Evolutionary conservation across 1,140 invertebrate genomes (phyloP), one percentile per base, ranked within the genome.

Genomic region (Reticulitermes speratus): DNA sequence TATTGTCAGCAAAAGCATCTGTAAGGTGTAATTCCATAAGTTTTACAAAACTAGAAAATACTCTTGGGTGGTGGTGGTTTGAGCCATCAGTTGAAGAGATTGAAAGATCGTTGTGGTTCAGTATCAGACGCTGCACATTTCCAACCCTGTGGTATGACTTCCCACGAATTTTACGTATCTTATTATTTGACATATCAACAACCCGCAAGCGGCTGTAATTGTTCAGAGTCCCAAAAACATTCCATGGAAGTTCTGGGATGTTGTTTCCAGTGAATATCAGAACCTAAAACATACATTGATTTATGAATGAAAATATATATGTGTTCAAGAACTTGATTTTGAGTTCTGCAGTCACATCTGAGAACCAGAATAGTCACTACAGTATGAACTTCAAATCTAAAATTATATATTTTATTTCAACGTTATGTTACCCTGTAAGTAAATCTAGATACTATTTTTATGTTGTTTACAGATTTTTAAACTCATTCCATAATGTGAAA

Each of bases 41-140:
- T 85, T 95, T 95, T 2, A 93, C 90, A 90, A 97, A 96, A 90
- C 96, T 96, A 5, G 95, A 96, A 89, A 97, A 96, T 9, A 97
- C 92, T 85, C 96, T 91, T 0, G 95, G 95, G 91, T 96, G 96
- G 89, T 94, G 93, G 87, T 92, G 91, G 87, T 94, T 94, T 32
- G 89, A 89, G 44, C 75, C 75, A 30, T 83, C 75, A 12, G n/a
- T n/a, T 44, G 81, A 88, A 0, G 93, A 92, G 83, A 95, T 94
- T 3, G 94, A 93, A 6, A 96, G 89, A 87, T 96, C 91, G 89
- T 97, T 97, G 88, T 96, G 94, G 89, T 96, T 95, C 11, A 97
- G 90, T 87, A 96, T 94, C 3, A 97, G 90, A n/a, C 94, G 91
- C 89, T 95, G 92, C 0, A 97, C 96, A 84, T 92, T 93, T 75